Evolutionary conservation across 2,113 vertebrate genomes (phyloP).

Genomic region (Protobothrops mucrosquamatus): DNA sequence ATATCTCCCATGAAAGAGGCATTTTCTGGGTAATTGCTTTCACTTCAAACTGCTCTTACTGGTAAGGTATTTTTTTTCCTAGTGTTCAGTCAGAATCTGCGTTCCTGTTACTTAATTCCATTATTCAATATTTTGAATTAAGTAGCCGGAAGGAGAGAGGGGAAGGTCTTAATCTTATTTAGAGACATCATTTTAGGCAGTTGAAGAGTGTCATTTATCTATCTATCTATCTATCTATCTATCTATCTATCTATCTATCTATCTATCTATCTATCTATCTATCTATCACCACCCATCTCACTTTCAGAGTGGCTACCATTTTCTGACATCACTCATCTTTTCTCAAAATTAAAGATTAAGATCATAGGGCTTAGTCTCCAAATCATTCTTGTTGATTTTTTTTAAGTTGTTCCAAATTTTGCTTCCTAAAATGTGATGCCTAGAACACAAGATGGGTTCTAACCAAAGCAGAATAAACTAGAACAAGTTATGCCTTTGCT

Average conservation of each 20-base stretch:
- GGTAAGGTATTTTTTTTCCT: not conserved
- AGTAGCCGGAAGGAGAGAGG: not conserved
- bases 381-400: not conserved
- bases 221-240: too few relatives aligned
- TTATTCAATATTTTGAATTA: not conserved
- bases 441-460: not conserved
- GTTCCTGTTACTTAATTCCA: not conserved
- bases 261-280: too few relatives aligned
- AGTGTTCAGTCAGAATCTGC: not conserved
- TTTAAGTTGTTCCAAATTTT: not conserved
- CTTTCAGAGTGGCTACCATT: not conserved
- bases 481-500: not conserved
- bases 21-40: not conserved
- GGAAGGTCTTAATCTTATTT: not conserved
- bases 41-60: not conserved
- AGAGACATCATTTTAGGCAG: not conserved
- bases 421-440: not conserved
- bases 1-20: not conserved
- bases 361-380: not conserved
- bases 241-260: too few relatives aligned
- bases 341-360: not conserved
- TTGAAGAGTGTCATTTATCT: not conserved
- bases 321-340: not conserved
- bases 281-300: not conserved
- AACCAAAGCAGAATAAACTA: not conserved